Conservation (phyloP, 2,113 vertebrate genomes). For the Brachyhypopomus occidentalis region DNA sequence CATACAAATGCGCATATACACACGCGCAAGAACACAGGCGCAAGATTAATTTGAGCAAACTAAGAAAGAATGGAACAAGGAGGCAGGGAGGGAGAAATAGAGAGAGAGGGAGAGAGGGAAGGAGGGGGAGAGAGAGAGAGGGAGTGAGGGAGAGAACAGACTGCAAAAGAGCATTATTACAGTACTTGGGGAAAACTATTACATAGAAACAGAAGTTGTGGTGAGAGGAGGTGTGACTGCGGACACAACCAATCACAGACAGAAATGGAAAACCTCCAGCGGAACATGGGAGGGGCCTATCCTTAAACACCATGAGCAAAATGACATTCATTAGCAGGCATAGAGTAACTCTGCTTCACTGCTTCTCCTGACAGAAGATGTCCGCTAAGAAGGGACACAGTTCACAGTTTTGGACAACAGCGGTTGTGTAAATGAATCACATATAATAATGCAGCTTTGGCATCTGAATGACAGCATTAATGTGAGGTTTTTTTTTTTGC, state of each 20-base stretch:
- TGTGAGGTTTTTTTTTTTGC: not conserved
- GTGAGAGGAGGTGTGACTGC: not conserved
- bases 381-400: not conserved
- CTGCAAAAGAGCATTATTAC: too few species aligned
- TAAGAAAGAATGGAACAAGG: not conserved
- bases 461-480: not conserved
- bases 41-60: slow-evolving; percentile 38
- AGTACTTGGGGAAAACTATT: too few species aligned
- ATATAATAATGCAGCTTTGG: not conserved
- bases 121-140: not conserved
- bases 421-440: not conserved
- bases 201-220: too few species aligned
- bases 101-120: not conserved
- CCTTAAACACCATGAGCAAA: not conserved
- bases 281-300: too few species aligned
- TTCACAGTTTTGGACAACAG: not conserved
- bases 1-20: not conserved
- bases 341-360: not conserved
- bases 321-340: not conserved
- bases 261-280: not conserved
- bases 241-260: not conserved
- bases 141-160: not conserved
- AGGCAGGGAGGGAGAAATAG: not conserved
- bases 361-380: not conserved
- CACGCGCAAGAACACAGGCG: not conserved